These are phyloP conservation scores for Haemorhous mexicanus DNA, from an alignment of 2,113 vertebrate species.

Conservation along the genomic window DNA sequence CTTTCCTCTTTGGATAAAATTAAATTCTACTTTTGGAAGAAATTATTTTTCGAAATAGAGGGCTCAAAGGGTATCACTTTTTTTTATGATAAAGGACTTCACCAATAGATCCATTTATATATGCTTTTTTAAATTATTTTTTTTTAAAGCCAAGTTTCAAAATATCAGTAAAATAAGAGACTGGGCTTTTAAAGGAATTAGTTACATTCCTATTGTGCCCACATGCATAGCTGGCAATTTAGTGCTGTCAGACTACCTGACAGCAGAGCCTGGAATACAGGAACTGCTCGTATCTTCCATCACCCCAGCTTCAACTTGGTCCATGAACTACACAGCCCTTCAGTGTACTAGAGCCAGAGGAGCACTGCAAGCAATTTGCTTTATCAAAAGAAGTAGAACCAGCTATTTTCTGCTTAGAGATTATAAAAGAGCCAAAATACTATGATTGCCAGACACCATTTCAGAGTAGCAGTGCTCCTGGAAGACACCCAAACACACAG, in stretches of 20 bases:
- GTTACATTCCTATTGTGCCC: background rate
- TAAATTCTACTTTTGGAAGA: background rate
- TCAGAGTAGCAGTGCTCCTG: background rate
- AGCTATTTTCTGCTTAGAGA: background rate
- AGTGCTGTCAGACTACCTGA: background rate
- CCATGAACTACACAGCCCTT: background rate
- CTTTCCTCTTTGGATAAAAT: background rate
- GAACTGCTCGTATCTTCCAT: background rate
- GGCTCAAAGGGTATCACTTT: accelerated
- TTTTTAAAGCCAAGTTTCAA: background rate
- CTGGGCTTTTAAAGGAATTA: background rate
- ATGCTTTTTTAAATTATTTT: accelerated
- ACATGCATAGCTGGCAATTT: background rate
- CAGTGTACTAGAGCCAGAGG: background rate
- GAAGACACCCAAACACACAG: background rate
- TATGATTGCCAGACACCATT: background rate
- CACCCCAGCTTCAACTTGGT: background rate
- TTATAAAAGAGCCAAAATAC: background rate
- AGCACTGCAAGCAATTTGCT: background rate
- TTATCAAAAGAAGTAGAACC: background rate
- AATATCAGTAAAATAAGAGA: background rate
- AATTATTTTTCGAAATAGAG: background rate
- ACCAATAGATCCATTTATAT: background rate
- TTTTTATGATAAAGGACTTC: background rate
- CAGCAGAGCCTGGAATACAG: background rate